These are phyloP conservation scores for Limosa lapponica DNA, from an alignment of 2,797 vertebrate species.

Conservation along the genomic window DNA sequence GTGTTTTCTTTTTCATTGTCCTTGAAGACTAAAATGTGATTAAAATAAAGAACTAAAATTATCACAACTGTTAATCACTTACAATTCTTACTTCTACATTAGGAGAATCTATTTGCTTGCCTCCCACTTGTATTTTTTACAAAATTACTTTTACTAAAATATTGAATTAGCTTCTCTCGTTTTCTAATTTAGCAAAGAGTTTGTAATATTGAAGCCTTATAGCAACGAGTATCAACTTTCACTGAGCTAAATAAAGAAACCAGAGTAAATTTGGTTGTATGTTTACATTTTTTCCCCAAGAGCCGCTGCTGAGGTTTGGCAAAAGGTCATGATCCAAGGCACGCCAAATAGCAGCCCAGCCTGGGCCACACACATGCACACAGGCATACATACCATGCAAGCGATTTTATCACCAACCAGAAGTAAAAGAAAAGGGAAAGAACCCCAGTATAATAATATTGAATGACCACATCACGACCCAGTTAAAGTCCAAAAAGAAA, in stretches of 20 bases:
- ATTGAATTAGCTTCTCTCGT: not conserved
- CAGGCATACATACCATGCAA: not conserved
- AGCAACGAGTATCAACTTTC: not conserved
- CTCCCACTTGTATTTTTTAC: not conserved
- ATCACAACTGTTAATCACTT: not conserved
- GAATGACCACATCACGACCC: not conserved
- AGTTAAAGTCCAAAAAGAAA: constrained; percentile 5
- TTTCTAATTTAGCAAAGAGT: not conserved
- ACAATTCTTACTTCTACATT: not conserved
- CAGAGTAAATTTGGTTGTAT: constrained; percentile 48
- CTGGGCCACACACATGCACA: constrained; percentile 59
- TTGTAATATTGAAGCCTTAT: not conserved
- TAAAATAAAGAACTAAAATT: not conserved
- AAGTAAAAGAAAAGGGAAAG: not conserved
- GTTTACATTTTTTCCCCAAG: constrained; percentile 55
- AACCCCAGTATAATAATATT: not conserved
- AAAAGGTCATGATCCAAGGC: constrained; percentile 44
- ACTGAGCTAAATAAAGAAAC: constrained; percentile 52
- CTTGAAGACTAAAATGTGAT: not conserved
- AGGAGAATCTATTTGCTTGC: not conserved
- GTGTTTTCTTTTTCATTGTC: not conserved
- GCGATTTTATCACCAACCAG: not conserved
- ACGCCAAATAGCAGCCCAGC: not conserved
- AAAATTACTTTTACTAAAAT: not conserved
- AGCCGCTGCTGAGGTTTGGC: constrained; percentile 67